Evolutionary conservation across 2,113 vertebrate species (phyloP).

Genomic region (Ammodytes dubius): DNA sequence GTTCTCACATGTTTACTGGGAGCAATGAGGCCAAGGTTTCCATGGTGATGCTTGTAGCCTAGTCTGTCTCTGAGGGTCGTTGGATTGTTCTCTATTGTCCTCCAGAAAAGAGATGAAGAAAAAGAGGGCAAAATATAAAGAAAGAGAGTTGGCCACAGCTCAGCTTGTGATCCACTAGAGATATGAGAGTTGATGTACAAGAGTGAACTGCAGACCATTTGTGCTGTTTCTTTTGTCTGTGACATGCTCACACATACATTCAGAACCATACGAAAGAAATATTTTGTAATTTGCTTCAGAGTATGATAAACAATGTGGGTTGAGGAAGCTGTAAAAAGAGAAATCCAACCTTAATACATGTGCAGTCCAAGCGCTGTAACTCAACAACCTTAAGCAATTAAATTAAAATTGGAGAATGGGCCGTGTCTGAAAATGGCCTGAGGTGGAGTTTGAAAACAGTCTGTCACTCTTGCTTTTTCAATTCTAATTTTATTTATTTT

Average conservation of each 20-base stretch:
- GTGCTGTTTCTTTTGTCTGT: no score
- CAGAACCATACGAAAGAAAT: neutral
- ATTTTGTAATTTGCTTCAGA: neutral
- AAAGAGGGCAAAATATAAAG: constrained; percentile 20
- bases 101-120: constrained; percentile 2
- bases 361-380: neutral
- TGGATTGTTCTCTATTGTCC: constrained; percentile 53
- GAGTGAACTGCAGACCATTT: neutral
- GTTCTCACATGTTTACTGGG: constrained; percentile 46
- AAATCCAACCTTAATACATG: neutral
- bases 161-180: neutral
- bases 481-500: no score
- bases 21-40: constrained; percentile 60
- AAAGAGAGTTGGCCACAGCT: constrained; percentile 16
- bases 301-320: neutral
- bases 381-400: neutral
- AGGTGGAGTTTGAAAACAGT: constrained; percentile 22
- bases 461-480: neutral
- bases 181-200: neutral
- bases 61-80: constrained; percentile 61
- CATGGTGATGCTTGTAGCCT: constrained; percentile 66
- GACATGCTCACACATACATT: neutral
- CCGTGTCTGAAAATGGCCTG: neutral
- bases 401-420: constrained; percentile 6
- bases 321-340: neutral